Evolutionary conservation across 2,113 vertebrate species (phyloP).

Genomic region (Tragelaphus scriptus): DNA sequence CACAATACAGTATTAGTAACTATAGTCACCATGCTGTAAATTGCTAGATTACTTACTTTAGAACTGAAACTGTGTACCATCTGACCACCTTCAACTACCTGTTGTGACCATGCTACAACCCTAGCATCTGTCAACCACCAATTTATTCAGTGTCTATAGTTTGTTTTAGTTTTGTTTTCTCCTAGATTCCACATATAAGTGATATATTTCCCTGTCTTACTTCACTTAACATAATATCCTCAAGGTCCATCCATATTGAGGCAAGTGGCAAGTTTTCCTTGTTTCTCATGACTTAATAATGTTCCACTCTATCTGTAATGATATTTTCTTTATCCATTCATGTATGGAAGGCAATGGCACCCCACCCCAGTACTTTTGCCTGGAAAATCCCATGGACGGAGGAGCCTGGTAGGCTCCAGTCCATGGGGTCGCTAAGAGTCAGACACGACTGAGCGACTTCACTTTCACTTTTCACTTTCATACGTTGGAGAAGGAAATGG

Average conservation of each 20-base stretch:
- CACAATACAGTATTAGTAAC: background rate
- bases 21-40: background rate
- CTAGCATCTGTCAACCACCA: background rate
- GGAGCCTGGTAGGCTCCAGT: too few relatives aligned
- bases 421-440: too few relatives aligned
- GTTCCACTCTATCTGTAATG: background rate
- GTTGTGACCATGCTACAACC: background rate
- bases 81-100: background rate
- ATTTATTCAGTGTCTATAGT: background rate
- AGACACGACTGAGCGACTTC: too few relatives aligned
- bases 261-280: background rate
- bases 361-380: too few relatives aligned
- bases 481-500: too few relatives aligned
- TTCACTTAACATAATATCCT: background rate
- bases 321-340: background rate
- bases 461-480: too few relatives aligned
- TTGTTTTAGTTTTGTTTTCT: background rate
- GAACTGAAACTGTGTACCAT: background rate
- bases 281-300: background rate
- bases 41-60: background rate
- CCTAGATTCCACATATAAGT: background rate
- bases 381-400: too few relatives aligned
- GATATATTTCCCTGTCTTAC: background rate
- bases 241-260: background rate
- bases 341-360: too few relatives aligned